Evolutionary conservation across 2,797 vertebrate genomes (phyloP).

Genomic region (Pempheris klunzingeri): DNA sequence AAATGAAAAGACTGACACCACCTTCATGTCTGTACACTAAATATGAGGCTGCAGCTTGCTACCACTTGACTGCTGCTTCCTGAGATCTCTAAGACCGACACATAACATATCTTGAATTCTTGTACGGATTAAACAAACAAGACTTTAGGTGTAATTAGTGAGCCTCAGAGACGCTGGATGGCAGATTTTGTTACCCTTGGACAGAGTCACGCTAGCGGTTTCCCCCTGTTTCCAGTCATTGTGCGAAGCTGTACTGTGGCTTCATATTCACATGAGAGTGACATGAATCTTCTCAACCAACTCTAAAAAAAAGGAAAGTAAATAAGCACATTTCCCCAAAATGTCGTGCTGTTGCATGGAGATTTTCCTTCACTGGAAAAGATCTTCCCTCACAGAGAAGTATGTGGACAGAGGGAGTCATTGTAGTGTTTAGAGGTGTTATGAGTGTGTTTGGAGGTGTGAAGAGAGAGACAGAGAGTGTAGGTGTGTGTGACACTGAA

Average conservation of each 20-base stretch:
- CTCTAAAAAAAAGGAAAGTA: background rate
- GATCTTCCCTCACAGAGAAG: too few relatives aligned
- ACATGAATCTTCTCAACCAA: background rate
- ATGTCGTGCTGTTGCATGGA: background rate
- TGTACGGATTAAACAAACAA: background rate
- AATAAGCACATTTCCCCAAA: background rate
- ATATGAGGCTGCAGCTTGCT: background rate
- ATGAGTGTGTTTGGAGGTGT: conserved; percentile 43
- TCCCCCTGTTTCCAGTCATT: background rate
- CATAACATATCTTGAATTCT: too few relatives aligned
- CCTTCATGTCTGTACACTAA: background rate
- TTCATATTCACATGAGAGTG: background rate
- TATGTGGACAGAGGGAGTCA: background rate
- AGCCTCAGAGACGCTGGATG: background rate
- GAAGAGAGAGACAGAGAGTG: conserved; percentile 1
- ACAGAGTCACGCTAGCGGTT: too few relatives aligned
- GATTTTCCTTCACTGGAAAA: background rate
- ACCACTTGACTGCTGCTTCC: background rate
- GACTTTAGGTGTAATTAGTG: background rate
- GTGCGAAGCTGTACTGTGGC: background rate
- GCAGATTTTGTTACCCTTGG: too few relatives aligned
- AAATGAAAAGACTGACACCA: background rate
- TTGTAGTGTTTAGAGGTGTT: conserved; percentile 2
- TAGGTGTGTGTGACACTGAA: conserved; percentile 34
- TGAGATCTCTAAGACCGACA: too few relatives aligned